A percentile compares a stretch with the other conserved stretches of the same genome.
These are phyloP conservation scores for Theocolax elegans DNA, from an alignment of 1,140 invertebrate species.

Conservation along the genomic window DNA sequence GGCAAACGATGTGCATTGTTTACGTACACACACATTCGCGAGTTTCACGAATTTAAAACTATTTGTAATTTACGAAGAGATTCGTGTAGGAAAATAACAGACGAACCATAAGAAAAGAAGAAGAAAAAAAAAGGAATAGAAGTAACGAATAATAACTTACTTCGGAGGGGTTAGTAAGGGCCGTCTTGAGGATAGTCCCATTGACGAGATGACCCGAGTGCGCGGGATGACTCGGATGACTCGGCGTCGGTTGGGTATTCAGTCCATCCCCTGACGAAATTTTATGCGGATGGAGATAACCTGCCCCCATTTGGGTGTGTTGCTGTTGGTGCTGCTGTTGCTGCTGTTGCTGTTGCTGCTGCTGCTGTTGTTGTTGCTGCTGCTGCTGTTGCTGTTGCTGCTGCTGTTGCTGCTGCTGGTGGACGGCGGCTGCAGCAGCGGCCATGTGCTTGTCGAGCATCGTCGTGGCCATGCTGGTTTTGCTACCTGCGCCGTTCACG, in stretches of 20 bases:
- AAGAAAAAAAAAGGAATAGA: no score
- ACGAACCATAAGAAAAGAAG: no score
- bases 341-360: conserved; percentile 60
- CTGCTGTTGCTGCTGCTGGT: conserved; percentile 60
- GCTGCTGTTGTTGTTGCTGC: conserved; percentile 51
- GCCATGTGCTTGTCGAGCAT: conserved; percentile 68
- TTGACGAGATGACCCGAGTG: conserved; percentile 80
- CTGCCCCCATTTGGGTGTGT: conserved; percentile 58
- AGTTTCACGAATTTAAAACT: no score
- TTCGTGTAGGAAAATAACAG: no score
- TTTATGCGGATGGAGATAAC: conserved; percentile 63
- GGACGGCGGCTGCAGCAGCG: conserved; percentile 60
- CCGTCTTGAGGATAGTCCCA: conserved; percentile 93
- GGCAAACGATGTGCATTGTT: no score
- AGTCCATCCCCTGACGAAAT: conserved; percentile 62
- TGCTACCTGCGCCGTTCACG: conserved; percentile 61
- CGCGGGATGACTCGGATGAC: conserved; percentile 61
- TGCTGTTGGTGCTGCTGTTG: conserved; percentile 62
- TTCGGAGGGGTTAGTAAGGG: conserved; percentile 92
- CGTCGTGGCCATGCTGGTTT: conserved; percentile 62
- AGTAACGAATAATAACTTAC: conserved; percentile 68
- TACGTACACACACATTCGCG: no score
- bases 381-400: conserved; percentile 63
- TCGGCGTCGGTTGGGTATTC: conserved; percentile 62
- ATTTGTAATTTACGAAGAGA: no score